phyloP scores from a whole-genome alignment of 2,888 invertebrate genomes.

The Perdita meconis region DNA sequence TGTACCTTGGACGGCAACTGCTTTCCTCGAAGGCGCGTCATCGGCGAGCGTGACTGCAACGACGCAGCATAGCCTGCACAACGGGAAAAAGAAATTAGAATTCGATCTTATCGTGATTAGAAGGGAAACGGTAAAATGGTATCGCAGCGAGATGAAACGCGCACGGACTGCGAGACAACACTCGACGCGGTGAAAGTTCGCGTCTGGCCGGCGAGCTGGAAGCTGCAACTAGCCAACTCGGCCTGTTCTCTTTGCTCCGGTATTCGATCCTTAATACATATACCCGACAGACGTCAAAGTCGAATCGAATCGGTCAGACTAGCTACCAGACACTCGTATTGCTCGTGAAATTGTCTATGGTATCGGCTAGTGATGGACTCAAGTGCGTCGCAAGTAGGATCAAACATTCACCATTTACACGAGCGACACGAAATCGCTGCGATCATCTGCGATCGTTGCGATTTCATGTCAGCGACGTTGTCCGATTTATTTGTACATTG shows the following conservation, averaged over 20 bases:
- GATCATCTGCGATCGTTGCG: too few species aligned
- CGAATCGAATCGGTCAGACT: neutral
- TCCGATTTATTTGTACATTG: too few species aligned
- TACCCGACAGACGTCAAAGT: slow-evolving; percentile 40
- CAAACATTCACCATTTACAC: too few species aligned
- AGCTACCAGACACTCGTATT: too few species aligned
- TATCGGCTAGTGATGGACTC: too few species aligned
- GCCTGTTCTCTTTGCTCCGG: slow-evolving; percentile 45
- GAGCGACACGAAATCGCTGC: too few species aligned
- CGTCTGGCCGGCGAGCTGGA: slow-evolving; percentile 62
- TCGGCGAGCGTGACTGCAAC: slow-evolving; percentile 85
- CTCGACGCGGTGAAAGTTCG: slow-evolving; percentile 76
- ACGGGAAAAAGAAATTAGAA: slow-evolving; percentile 80
- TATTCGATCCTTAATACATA: slow-evolving; percentile 37
- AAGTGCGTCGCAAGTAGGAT: too few species aligned
- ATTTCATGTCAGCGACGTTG: too few species aligned
- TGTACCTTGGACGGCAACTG: slow-evolving; percentile 62
- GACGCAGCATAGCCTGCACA: slow-evolving; percentile 85
- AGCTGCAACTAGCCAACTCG: slow-evolving; percentile 51
- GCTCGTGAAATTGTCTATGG: too few species aligned
- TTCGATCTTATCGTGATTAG: neutral
- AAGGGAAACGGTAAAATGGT: slow-evolving; percentile 5
- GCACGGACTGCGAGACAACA: slow-evolving; percentile 49
- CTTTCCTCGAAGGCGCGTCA: slow-evolving; percentile 79
- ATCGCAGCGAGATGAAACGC: slow-evolving; percentile 25